Evolutionary conservation across 2,888 invertebrate genomes (phyloP), one percentile per base, ranked within the genome.

Genomic region (Plemyria rubiginata): DNA sequence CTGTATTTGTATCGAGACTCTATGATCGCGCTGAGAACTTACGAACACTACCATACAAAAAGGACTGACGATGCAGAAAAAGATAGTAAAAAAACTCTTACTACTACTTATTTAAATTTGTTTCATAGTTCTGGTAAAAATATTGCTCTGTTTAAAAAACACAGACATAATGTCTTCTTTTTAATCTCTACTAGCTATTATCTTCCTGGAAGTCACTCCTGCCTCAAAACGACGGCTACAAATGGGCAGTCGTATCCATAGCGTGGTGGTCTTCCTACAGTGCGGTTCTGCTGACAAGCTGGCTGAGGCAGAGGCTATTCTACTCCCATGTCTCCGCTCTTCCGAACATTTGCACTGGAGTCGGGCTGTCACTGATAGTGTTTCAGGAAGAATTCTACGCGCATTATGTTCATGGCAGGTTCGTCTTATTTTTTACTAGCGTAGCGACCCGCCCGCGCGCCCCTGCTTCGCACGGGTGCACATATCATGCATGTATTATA

Each of bases 321-420:
- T 77, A 78, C 0, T 71, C 83, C 0, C 78, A 80, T 0, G 66
- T 76, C 0, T 58, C 59, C 1, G 62, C 54, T 1, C 66, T 91
- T 4, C 70, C 81, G 0, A 84, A 73, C 32, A 71, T 85, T 6
- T 91, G 92, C 62, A 70, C 73, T 6, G 82, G 79, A 2, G 74
- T 87, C 8, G 89, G 87, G 3, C 38, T 88, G 0, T 92, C 92
- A 0, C 54, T 92, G 12, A 53, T 92, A 49, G 86, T 90, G 1
- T 92, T 92, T 59, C 81, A 92, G 67, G 88, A 92, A 54, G 88
- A 91, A 40, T 74, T 73, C 62, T 91, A 90, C 53, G 89, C 86
- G 0, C 92, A 92, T 79, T 92, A 90, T 69, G 84, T 92, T 7
- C 88, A 92, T 73, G 92, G 91, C 28, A 85, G 91, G 92, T 91